Percentiles rank a stretch among this genome's conserved stretches.
phyloP scores from a whole-genome alignment of 2,113 vertebrate species.

The Solea senegalensis region DNA sequence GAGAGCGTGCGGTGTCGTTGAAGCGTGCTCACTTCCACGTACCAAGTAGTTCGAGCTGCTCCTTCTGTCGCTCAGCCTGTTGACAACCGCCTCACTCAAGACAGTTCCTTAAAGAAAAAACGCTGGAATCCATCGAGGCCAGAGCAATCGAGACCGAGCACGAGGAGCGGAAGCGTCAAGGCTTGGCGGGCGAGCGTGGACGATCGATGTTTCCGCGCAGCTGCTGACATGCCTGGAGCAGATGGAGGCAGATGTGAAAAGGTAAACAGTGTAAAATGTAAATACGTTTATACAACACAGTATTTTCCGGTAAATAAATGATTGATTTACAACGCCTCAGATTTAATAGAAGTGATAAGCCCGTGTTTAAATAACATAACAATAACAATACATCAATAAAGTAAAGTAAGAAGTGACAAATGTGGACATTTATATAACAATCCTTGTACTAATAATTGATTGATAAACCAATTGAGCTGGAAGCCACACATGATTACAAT shows the following conservation, averaged over 20 bases:
- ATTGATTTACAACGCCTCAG: too few relatives aligned
- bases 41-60: constrained; percentile 10
- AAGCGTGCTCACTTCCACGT: constrained; percentile 36
- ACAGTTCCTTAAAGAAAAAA: constrained; percentile 71
- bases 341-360: too few relatives aligned
- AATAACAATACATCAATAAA: too few relatives aligned
- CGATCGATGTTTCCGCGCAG: constrained; percentile 19
- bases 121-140: constrained; percentile 44
- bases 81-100: constrained; percentile 64
- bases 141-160: constrained; percentile 58
- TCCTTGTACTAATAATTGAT: too few relatives aligned
- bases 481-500: too few relatives aligned
- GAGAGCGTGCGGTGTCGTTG: neutral
- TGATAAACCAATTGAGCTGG: too few relatives aligned
- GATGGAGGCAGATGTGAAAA: constrained; percentile 42
- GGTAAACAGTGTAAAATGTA: constrained; percentile 53
- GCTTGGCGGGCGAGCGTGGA: neutral
- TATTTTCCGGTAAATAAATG: too few relatives aligned
- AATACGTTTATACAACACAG: constrained; percentile 14
- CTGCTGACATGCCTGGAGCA: constrained; percentile 20
- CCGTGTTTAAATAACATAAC: too few relatives aligned
- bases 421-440: too few relatives aligned
- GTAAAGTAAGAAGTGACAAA: too few relatives aligned
- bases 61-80: constrained; percentile 59
- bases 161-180: neutral